Conservation (phyloP, 2,113 vertebrate species). For the Hippocampus guttulatus region DNA sequence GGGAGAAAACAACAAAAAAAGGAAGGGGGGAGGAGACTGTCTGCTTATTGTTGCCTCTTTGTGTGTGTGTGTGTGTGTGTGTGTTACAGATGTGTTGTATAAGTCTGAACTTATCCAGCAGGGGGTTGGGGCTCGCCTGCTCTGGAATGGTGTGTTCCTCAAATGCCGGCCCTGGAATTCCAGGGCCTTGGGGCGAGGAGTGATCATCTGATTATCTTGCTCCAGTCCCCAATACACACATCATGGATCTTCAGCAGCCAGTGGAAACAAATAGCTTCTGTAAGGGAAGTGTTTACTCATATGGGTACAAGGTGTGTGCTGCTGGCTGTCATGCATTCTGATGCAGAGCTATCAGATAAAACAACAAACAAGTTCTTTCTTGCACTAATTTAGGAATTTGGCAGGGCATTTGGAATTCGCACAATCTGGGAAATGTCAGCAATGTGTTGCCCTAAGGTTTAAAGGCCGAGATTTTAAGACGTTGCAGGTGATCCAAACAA, state of each 20-base stretch:
- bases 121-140: conserved; percentile 54
- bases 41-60: conserved; percentile 49
- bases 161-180: conserved; percentile 64
- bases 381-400: conserved; percentile 22
- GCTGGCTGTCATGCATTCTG: conserved; percentile 27
- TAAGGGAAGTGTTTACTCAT: conserved; percentile 42
- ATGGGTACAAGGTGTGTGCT: conserved; percentile 45
- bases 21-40: conserved; percentile 59
- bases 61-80: conserved; percentile 34
- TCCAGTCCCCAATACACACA: conserved; percentile 39
- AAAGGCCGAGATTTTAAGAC: not conserved
- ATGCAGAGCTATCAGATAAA: conserved; percentile 48
- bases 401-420: not conserved
- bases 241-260: conserved; percentile 18
- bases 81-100: conserved; percentile 48
- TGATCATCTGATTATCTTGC: conserved; percentile 56
- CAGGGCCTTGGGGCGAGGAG: conserved; percentile 49
- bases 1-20: conserved; percentile 62
- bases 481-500: not conserved
- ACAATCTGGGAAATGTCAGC: not conserved
- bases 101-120: conserved; percentile 47
- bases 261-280: conserved; percentile 30
- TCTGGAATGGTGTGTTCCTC: conserved; percentile 60
- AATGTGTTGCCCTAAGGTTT: conserved; percentile 11
- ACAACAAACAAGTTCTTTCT: conserved; percentile 43